Base-by-base conservation (phyloP, 1,140 invertebrate genomes). In the Leptoteleia sp. region DNA sequence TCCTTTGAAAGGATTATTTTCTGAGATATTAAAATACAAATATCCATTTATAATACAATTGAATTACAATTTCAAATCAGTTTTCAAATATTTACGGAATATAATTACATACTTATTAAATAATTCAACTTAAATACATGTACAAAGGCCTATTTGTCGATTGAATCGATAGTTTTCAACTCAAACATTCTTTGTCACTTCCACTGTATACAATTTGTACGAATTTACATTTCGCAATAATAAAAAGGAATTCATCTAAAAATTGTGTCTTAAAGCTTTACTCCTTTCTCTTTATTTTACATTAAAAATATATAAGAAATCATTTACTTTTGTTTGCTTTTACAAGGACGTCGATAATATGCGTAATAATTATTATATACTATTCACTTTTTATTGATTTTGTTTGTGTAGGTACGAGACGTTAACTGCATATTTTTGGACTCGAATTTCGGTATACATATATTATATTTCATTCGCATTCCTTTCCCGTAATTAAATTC, bases 381-480 rank as follows among this genome's bases (percentile, higher is more conserved):
- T 31, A 9, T 9, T 31, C n/a, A 31, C n/a, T 31, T 31, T 31
- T 31, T 31, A 31, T 31, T 31, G 8, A 43, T 43, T 38, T 16
- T 4, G 1, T 38, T 38, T 16, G 5, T 16, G 3, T 1, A 38
- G 38, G 15, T 42, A 45, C n/a, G 25, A 12, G 11, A 48, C n/a
- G n/a, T 17, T 33, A 31, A 48, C 5, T 5, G 5, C 2, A 33
- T 48, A 9, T 13, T 13, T 48, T 45, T 45, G 29, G 8, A 48
- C 31, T 11, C 22, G 12, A 11, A 4, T 55, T 50, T 55, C 12
- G 8, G 35, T 54, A 62, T 52, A 52, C 42, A 17, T 50, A 25
- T 25, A 25, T 25, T 3, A 25, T 25, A 25, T 25, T 25, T 25
- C 22, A n/a, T n/a, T n/a, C n/a, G n/a, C n/a, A n/a, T n/a, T 3